These are phyloP conservation scores for Aethes cnicana DNA, from an alignment of 2,888 invertebrate species.

Conservation along the genomic window DNA sequence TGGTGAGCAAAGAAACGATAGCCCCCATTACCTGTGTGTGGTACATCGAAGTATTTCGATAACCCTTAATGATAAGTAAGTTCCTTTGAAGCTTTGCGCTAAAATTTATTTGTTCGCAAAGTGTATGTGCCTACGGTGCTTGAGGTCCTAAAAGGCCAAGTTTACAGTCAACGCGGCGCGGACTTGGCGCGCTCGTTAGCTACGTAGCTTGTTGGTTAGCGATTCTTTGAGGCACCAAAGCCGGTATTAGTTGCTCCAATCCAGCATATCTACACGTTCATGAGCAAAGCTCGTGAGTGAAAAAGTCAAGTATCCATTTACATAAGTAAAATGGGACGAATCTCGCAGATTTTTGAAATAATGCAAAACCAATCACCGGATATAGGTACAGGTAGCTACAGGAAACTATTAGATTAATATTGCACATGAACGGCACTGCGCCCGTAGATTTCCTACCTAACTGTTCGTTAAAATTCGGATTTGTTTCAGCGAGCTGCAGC, in stretches of 20 bases:
- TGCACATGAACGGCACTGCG: not conserved
- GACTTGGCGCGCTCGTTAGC: conserved; percentile 16
- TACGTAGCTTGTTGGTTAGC: conserved; percentile 15
- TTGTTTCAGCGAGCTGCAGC: conserved; percentile 11
- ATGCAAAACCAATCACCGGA: too few species aligned
- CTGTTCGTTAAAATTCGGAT: conserved; percentile 12
- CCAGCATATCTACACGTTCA: too few species aligned
- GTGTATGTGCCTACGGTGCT: conserved; percentile 13
- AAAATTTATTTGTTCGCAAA: conserved; percentile 19
- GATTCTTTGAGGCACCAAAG: conserved; percentile 4
- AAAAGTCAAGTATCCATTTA: too few species aligned
- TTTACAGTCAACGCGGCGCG: conserved; percentile 16
- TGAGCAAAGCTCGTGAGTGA: too few species aligned
- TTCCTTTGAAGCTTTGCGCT: conserved; percentile 24
- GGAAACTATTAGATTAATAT: conserved; percentile 5
- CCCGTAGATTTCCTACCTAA: not conserved
- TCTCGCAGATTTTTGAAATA: too few species aligned
- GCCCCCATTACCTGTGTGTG: too few species aligned
- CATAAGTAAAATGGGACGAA: too few species aligned
- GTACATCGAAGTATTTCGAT: conserved; percentile 27
- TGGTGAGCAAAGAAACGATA: too few species aligned
- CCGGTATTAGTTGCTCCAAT: conserved; percentile 13
- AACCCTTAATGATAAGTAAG: conserved; percentile 10
- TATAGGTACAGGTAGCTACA: too few species aligned
- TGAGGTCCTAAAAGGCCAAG: conserved; percentile 13